These are phyloP conservation scores for Meteorus colon DNA, from an alignment of 2,888 invertebrate genomes.

Conservation along the genomic window DNA sequence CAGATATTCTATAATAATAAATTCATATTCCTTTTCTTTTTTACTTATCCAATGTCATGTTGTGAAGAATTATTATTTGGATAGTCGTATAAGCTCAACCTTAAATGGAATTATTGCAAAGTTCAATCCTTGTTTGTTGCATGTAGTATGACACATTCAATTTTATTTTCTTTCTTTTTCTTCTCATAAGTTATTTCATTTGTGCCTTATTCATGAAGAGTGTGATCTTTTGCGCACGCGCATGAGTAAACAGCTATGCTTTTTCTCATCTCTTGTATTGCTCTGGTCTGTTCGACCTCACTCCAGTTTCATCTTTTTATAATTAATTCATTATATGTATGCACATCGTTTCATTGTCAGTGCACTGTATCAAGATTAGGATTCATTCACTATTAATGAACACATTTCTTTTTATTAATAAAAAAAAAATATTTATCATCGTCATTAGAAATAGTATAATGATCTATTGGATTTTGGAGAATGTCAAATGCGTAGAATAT, in stretches of 20 bases:
- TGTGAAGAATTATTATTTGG: conserved; percentile 13
- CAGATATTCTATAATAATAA: background rate
- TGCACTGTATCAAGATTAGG: too few species aligned
- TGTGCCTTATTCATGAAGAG: background rate
- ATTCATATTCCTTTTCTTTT: background rate
- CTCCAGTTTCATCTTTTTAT: conserved; percentile 49
- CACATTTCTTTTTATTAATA: too few species aligned
- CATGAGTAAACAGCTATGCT: background rate
- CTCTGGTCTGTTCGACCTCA: conserved; percentile 43
- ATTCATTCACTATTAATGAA: too few species aligned
- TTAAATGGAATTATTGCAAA: conserved; percentile 61
- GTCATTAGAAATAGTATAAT: too few species aligned
- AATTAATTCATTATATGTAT: conserved; percentile 43
- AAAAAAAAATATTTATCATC: too few species aligned
- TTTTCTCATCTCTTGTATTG: background rate
- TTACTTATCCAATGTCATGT: conserved; percentile 3
- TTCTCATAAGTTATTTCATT: background rate
- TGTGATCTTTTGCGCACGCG: background rate
- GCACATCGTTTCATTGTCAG: background rate
- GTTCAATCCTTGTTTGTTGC: conserved; percentile 50
- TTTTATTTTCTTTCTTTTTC: conserved; percentile 38
- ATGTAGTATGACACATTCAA: conserved; percentile 50
- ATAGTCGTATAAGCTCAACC: conserved; percentile 40
- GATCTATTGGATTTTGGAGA: too few species aligned
- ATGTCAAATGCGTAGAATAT: too few species aligned